These are phyloP conservation scores for Murina feae DNA, from an alignment of 2,113 vertebrate species.

Conservation along the genomic window DNA sequence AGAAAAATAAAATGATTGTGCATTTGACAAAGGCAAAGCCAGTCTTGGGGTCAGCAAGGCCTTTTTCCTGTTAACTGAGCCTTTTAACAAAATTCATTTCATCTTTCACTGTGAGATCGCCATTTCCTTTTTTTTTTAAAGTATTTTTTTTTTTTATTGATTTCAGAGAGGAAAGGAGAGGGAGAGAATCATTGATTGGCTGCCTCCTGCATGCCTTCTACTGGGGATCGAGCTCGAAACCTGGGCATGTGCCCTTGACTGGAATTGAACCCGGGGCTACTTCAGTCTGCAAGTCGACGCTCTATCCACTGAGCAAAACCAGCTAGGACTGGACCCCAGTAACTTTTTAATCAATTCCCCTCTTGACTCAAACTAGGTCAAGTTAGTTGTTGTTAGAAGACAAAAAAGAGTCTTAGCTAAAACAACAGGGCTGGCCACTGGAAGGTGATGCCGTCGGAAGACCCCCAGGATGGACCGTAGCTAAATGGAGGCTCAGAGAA, in stretches of 20 bases:
- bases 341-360: constrained; percentile 17
- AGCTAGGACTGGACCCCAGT: background rate
- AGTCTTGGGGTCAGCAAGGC: background rate
- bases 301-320: no score
- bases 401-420: constrained; percentile 11
- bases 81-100: background rate
- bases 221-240: no score
- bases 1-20: background rate
- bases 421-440: background rate
- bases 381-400: constrained; percentile 40
- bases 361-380: constrained; percentile 50
- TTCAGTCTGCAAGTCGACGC: no score
- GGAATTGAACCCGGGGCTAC: no score
- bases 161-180: no score
- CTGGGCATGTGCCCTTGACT: no score
- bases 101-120: background rate
- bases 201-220: no score
- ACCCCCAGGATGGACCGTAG: background rate
- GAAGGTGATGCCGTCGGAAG: background rate
- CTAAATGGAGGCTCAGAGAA: background rate
- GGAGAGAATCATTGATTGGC: no score
- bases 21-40: background rate
- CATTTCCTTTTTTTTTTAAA: background rate
- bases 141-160: no score
- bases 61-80: no score